phyloP scores from a whole-genome alignment of 2,113 vertebrate species.

The Otis tarda region DNA sequence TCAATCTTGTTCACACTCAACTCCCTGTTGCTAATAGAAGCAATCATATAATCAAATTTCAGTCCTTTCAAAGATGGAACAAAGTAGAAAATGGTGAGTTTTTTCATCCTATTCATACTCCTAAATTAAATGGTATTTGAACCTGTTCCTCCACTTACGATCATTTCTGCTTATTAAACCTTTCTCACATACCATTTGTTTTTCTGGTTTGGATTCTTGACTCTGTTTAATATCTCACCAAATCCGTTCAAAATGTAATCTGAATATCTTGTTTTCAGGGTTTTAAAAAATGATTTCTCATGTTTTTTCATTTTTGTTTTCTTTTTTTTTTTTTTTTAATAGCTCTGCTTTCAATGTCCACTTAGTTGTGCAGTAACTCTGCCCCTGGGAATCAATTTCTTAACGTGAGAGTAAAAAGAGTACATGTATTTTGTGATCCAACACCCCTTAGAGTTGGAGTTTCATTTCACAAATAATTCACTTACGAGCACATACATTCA shows the following conservation, averaged over 20 bases:
- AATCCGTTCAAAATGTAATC: constrained; percentile 18
- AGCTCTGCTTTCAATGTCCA: constrained; percentile 51
- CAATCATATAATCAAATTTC: constrained; percentile 27
- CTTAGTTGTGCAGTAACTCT: constrained; percentile 52
- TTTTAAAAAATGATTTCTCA: background rate
- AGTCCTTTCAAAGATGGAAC: constrained; percentile 21
- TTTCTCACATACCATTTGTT: constrained; percentile 53
- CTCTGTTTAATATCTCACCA: background rate
- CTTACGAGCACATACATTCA: constrained; percentile 79
- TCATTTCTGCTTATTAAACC: constrained; percentile 44
- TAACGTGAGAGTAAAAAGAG: constrained; percentile 30
- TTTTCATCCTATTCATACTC: constrained; percentile 32
- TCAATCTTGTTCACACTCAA: constrained; percentile 8
- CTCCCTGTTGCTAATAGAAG: constrained; percentile 16
- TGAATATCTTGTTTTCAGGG: background rate
- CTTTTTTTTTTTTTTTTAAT: background rate
- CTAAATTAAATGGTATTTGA: constrained; percentile 44
- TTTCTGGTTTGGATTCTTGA: background rate
- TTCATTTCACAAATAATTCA: constrained; percentile 65
- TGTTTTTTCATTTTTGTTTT: background rate
- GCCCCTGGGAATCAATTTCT: constrained; percentile 66
- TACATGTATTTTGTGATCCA: constrained; percentile 70
- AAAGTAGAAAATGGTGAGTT: background rate
- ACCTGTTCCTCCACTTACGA: background rate
- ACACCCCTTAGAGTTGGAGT: constrained; percentile 70